These are phyloP conservation scores for Meliscaeva auricollis DNA, from an alignment of 2,888 invertebrate genomes.

Conservation along the genomic window DNA sequence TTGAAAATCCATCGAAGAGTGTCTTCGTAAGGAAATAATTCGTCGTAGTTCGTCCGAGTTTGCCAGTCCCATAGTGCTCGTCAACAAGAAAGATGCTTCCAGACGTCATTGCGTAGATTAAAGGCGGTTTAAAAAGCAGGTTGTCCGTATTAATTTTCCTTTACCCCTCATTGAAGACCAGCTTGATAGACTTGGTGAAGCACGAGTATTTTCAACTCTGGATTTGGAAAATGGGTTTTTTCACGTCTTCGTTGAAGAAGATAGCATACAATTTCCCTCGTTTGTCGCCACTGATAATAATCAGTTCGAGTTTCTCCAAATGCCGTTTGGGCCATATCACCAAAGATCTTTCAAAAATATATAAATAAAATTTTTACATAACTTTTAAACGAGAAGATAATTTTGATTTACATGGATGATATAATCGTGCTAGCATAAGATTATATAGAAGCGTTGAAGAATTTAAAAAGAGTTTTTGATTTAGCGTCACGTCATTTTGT, in stretches of 20 bases:
- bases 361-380: neutral
- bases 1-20: neutral
- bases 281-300: constrained; percentile 77
- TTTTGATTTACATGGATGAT: constrained; percentile 22
- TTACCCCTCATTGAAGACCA: neutral
- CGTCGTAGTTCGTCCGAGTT: too few species aligned
- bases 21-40: too few species aligned
- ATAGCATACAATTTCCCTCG: constrained; percentile 76
- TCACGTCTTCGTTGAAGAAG: constrained; percentile 72
- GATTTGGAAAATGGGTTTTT: constrained; percentile 34
- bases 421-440: neutral
- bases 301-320: constrained; percentile 72
- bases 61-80: neutral
- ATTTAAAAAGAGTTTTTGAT: neutral
- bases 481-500: neutral
- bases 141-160: neutral
- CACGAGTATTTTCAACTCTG: neutral
- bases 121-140: constrained; percentile 3
- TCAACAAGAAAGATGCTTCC: neutral
- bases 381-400: neutral
- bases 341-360: neutral
- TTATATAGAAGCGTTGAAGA: neutral
- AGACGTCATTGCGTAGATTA: neutral
- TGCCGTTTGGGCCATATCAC: constrained; percentile 75
- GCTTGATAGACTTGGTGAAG: neutral